Evolutionary conservation across 2,888 invertebrate genomes (phyloP).

Genomic region (Cephus pygmeus): DNA sequence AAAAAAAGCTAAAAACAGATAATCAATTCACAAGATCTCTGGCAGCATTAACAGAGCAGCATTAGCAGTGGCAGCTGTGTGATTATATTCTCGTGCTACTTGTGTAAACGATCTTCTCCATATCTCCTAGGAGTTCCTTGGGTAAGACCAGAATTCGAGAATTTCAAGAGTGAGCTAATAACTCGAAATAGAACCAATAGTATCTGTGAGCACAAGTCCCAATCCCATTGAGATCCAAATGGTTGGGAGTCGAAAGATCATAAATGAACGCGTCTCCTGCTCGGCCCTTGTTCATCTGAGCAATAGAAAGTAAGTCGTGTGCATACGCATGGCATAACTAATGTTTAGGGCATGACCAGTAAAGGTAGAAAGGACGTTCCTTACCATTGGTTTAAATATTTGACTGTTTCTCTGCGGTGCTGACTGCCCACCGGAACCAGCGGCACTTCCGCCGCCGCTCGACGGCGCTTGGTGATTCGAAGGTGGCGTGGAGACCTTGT

Average conservation of each 20-base stretch:
- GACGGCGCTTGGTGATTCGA: constrained; percentile 59
- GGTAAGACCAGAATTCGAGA: neutral
- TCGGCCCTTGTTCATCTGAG: neutral
- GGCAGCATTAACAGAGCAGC: neutral
- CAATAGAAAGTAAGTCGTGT: neutral
- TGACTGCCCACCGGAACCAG: constrained; percentile 60
- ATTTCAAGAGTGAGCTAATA: neutral
- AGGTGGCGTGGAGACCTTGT: constrained; percentile 63
- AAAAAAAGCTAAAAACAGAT: constrained; percentile 7
- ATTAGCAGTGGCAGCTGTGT: neutral
- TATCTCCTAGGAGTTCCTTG: neutral
- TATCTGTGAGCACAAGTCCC: neutral
- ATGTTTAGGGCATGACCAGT: neutral
- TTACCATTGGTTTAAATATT: constrained; percentile 89
- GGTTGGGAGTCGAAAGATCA: neutral
- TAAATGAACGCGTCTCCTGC: neutral
- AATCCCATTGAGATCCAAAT: neutral
- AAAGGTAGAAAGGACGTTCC: constrained; percentile 35
- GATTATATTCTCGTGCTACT: neutral
- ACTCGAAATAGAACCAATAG: neutral
- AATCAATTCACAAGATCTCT: neutral
- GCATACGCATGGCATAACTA: neutral
- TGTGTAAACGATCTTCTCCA: neutral
- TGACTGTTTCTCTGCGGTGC: constrained; percentile 87
- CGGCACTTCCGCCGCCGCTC: constrained; percentile 60